Conservation (phyloP, 2,113 vertebrate species). For the Tragelaphus buxtoni region DNA sequence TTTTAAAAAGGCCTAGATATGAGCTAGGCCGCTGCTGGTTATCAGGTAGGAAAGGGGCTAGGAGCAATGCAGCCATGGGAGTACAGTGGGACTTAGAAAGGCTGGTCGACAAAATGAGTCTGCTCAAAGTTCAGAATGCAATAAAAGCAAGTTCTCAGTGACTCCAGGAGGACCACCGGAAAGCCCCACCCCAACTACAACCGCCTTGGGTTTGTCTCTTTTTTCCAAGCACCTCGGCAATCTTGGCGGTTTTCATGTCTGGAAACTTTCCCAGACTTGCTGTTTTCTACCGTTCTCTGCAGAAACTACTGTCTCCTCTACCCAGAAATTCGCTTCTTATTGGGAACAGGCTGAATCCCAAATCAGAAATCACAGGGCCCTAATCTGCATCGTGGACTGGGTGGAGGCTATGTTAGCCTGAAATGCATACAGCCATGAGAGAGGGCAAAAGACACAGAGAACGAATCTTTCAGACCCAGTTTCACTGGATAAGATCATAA, state of each 20-base stretch:
- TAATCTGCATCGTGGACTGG: background rate
- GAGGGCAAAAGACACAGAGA: background rate
- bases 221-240: rapidly evolving
- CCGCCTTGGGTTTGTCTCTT: rapidly evolving
- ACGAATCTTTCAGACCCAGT: background rate
- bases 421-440: rapidly evolving
- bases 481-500: no score
- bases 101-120: background rate
- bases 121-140: background rate
- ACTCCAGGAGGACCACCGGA: background rate
- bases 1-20: background rate
- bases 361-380: rapidly evolving
- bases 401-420: background rate
- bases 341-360: background rate
- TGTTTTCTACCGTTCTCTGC: background rate
- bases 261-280: background rate
- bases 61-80: rapidly evolving
- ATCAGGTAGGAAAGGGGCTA: background rate
- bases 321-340: background rate
- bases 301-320: background rate
- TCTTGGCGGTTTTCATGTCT: background rate
- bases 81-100: background rate
- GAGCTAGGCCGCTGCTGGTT: background rate
- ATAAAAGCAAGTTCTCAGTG: background rate
- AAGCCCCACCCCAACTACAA: background rate